These are phyloP conservation scores for Protaetia brevitarsis DNA, from an alignment of 1,140 invertebrate species.

Conservation along the genomic window DNA sequence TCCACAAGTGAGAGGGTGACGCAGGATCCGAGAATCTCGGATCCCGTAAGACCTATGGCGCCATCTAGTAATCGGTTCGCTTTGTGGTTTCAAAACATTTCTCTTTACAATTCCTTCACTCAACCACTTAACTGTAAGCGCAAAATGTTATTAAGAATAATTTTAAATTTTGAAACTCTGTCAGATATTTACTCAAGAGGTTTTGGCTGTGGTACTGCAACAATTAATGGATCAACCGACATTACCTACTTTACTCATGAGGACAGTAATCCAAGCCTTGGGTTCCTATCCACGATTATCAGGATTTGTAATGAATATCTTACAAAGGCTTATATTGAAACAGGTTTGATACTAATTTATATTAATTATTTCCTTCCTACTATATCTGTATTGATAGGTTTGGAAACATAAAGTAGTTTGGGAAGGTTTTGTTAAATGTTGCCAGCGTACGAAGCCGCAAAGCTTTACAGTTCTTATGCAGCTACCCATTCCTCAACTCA, in stretches of 20 bases:
- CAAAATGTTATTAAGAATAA: no score
- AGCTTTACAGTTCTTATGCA: conserved; percentile 84
- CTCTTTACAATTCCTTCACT: no score
- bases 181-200: conserved; percentile 58
- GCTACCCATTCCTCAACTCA: conserved; percentile 73
- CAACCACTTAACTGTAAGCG: no score
- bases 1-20: no score
- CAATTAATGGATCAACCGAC: conserved; percentile 86
- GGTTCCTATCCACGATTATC: conserved; percentile 81
- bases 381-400: conserved; percentile 50
- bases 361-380: not conserved
- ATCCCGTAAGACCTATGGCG: no score
- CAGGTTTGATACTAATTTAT: conserved; percentile 62
- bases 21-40: no score
- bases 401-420: conserved; percentile 96
- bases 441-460: conserved; percentile 85
- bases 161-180: conserved; percentile 15
- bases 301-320: conserved; percentile 91
- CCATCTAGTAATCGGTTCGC: no score
- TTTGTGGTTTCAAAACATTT: no score
- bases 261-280: conserved; percentile 92
- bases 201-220: conserved; percentile 87
- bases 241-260: conserved; percentile 91
- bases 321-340: conserved; percentile 86
- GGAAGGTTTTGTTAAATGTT: conserved; percentile 97